Evolutionary conservation across 2,113 vertebrate species (phyloP), one percentile per base, ranked within the genome.

Genomic region (Tachysurus vachellii): DNA sequence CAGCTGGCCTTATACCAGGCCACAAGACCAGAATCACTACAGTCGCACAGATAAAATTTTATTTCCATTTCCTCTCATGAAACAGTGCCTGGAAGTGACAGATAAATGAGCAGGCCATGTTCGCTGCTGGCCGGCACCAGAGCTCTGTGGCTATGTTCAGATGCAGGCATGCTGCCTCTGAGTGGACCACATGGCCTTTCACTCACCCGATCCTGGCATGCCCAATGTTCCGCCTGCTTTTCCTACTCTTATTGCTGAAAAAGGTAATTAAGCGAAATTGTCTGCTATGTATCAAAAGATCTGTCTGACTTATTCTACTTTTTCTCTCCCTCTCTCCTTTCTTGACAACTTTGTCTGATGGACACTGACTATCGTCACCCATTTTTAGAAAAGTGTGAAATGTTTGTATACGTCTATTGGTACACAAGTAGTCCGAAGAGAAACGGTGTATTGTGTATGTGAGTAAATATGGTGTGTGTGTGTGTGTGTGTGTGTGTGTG

Each of bases 191-290:
- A 28, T 90, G 89, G 83, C 87, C 84, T 81, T 82, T 21, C 42
- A 53, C 83, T 85, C 71, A 88, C 84, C 81, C 80, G 80, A 47
- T 66, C 64, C 73, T 54, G 77, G 85, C 77, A 50, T 88, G 64
- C 88, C 84, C 80, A 86, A 86, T 88, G 91, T 92, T 90, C 88
- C 81, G 28, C 42, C 88, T 80, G 64, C 85, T 90, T 88, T 89
- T 88, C 88, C 91, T 82, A n/a, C 86, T 8, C 44, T 70, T 89
- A 84, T 86, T 88, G 84, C 89, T 86, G 84, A 88, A 89, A 89
- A 89, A 91, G 92, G 88, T 86, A 61, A 89, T 91, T 89, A 91
- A 84, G 85, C 50, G 56, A 57, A 86, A 56, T 85, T 86, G 86
- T 90, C 86, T 90, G 90, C 88, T 82, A 28, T 87, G 82, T 86